These are phyloP conservation scores for Puma concolor DNA, from an alignment of 2,113 vertebrate genomes.

Conservation along the genomic window DNA sequence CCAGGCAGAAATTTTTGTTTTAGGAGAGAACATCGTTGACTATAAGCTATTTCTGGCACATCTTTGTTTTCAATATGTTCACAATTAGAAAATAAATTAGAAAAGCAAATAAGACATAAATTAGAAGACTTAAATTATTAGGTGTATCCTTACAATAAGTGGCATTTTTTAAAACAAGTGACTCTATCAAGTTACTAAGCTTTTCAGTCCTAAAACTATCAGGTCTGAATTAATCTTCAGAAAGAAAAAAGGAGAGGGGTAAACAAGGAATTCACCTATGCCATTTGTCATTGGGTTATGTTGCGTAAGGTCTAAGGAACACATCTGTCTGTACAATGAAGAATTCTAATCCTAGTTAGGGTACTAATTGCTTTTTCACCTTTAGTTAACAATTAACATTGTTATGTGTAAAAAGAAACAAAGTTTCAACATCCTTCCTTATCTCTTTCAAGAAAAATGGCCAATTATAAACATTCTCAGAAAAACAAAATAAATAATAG, in stretches of 20 bases:
- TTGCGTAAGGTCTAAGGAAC: neutral
- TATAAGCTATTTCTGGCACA: neutral
- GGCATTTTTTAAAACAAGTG: neutral
- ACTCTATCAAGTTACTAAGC: neutral
- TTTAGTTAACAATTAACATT: neutral
- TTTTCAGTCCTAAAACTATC: neutral
- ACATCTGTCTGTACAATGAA: neutral
- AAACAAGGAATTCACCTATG: neutral
- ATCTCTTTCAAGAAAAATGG: neutral
- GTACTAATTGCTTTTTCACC: neutral
- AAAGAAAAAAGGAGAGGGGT: neutral
- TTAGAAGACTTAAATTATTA: neutral
- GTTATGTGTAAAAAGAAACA: neutral
- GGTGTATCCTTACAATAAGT: neutral
- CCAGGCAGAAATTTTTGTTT: neutral
- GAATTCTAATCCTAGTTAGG: neutral
- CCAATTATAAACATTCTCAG: neutral
- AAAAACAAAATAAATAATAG: neutral
- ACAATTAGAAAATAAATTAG: neutral
- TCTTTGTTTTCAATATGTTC: neutral
- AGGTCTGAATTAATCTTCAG: neutral
- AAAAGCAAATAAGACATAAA: neutral
- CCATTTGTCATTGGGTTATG: neutral
- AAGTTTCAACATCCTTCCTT: neutral
- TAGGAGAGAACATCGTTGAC: neutral